phyloP scores from a whole-genome alignment of 2,113 vertebrate species.

The Nycticryphes semicollaris region DNA sequence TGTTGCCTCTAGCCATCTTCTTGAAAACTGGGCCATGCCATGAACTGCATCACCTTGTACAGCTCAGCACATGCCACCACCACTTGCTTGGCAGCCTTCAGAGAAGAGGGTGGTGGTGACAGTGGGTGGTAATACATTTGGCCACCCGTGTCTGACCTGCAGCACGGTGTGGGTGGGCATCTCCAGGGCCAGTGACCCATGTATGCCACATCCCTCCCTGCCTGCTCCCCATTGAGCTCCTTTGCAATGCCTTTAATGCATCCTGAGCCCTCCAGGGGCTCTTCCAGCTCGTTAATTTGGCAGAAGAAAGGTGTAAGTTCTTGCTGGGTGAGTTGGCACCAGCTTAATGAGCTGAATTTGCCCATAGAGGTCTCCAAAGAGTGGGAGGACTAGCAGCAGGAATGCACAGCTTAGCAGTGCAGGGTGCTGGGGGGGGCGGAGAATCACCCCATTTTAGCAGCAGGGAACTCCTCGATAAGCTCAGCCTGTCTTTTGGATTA shows the following conservation, averaged over 20 bases:
- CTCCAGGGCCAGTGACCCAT: rapidly evolving
- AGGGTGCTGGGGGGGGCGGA: background rate
- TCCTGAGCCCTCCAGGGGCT: background rate
- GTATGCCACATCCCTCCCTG: background rate
- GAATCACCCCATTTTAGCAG: background rate
- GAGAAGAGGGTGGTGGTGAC: background rate
- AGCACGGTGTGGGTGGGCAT: rapidly evolving
- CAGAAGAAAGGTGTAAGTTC: background rate
- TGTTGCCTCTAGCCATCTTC: background rate
- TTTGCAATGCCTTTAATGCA: background rate
- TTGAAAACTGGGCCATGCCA: background rate
- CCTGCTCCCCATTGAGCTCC: background rate
- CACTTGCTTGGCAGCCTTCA: background rate
- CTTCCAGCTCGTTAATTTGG: background rate
- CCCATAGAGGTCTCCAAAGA: background rate
- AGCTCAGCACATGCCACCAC: rapidly evolving
- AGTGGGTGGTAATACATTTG: background rate
- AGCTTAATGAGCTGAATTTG: background rate
- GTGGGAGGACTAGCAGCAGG: background rate
- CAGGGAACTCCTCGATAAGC: background rate
- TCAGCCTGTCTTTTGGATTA: background rate
- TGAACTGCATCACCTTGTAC: background rate
- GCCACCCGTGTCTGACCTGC: background rate
- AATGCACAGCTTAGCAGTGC: background rate
- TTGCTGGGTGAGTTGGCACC: background rate